Percentiles rank a stretch among this genome's conserved stretches.
Evolutionary conservation across 2,113 vertebrate species (phyloP).

Genomic region (Urocitellus parryii): DNA sequence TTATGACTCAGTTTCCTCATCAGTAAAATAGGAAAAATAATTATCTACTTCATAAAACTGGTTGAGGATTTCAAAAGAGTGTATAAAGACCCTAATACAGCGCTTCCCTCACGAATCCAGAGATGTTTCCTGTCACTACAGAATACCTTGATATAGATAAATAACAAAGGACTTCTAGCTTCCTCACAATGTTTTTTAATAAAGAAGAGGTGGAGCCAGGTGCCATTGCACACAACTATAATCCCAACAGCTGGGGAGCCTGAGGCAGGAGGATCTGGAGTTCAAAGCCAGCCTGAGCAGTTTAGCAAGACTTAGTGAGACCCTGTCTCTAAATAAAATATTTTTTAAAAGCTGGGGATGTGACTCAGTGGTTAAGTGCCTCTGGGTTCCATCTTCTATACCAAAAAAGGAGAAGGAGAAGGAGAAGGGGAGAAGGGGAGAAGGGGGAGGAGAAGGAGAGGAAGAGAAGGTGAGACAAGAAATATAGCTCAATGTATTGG

Average conservation of each 20-base stretch:
- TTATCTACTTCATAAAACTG: background rate
- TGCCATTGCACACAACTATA: no score
- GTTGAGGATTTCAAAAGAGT: background rate
- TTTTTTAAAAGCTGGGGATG: no score
- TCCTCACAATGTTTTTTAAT: background rate
- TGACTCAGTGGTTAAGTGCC: no score
- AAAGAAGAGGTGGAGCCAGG: no score
- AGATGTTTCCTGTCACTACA: background rate
- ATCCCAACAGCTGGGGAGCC: no score
- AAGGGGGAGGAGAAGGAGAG: no score
- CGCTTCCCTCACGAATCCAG: background rate
- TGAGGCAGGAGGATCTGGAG: no score
- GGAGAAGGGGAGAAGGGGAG: no score
- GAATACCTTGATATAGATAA: background rate
- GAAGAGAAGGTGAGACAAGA: background rate
- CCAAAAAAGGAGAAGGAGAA: background rate
- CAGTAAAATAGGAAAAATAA: conserved; percentile 27
- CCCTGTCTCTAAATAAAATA: no score
- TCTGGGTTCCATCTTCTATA: background rate
- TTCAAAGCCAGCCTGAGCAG: no score
- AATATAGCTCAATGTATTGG: background rate
- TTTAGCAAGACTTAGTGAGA: no score
- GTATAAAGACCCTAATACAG: background rate
- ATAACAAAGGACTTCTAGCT: background rate
- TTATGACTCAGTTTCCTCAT: background rate